phyloP scores from a whole-genome alignment of 92 coral and sea anemone genomes.

The Bergia puertoricense region DNA sequence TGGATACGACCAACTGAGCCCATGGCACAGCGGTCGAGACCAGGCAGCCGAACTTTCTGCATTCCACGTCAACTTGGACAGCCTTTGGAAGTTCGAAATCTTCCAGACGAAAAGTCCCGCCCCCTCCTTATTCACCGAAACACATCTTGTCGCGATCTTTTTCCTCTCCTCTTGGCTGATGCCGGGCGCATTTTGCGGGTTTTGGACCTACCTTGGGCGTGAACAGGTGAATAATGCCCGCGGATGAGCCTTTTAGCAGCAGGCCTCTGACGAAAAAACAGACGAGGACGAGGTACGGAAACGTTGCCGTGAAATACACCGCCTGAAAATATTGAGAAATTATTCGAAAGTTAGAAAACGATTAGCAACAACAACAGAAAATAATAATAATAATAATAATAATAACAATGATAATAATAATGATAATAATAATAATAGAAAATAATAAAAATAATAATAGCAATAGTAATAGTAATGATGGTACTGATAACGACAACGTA shows the following conservation, averaged over 20 bases:
- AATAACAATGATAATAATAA: no score
- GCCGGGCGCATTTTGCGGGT: neutral
- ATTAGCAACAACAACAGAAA: no score
- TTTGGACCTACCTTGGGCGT: constrained; percentile 84
- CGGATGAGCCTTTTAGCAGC: constrained; percentile 78
- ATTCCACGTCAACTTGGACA: constrained; percentile 1
- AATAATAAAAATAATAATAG: no score
- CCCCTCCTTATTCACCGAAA: no score
- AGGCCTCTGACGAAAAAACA: constrained; percentile 90
- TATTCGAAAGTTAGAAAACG: neutral
- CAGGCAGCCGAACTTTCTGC: neutral
- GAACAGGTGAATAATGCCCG: constrained; percentile 80
- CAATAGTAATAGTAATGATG: no score
- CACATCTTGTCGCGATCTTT: neutral
- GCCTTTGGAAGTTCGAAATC: constrained; percentile 27
- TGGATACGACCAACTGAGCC: neutral
- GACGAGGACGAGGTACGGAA: constrained; percentile 84
- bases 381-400: no score
- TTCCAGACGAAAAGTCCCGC: constrained; percentile 14
- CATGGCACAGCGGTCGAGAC: neutral
- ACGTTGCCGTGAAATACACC: constrained; percentile 94
- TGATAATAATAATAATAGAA: no score
- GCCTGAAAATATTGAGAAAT: constrained; percentile 52
- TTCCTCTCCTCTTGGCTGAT: neutral
- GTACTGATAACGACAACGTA: no score